phyloP scores from a whole-genome alignment of 2,797 vertebrate species.

The Leuciscus waleckii region DNA sequence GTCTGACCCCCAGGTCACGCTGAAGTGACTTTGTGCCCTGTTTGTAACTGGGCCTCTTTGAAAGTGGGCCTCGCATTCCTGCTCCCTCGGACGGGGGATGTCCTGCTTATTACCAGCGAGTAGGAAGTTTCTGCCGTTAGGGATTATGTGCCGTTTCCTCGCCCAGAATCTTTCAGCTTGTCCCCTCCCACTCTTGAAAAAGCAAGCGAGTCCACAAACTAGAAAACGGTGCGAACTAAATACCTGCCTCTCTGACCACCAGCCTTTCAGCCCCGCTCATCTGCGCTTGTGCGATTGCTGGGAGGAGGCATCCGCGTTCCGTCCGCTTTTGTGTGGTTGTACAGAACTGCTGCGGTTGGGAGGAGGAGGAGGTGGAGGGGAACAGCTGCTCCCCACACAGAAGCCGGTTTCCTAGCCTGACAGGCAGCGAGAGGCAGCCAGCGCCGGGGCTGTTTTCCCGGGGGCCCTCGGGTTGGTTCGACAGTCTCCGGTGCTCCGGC shows the following conservation, averaged over 20 bases:
- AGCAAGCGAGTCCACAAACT: slow-evolving; percentile 73
- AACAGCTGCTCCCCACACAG: slow-evolving; percentile 86
- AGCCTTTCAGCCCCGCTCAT: slow-evolving; percentile 39
- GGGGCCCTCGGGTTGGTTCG: slow-evolving; percentile 53
- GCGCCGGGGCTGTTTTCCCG: slow-evolving; percentile 11
- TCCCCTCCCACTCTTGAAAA: slow-evolving; percentile 86
- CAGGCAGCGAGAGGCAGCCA: slow-evolving; percentile 59
- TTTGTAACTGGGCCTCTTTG: slow-evolving; percentile 91
- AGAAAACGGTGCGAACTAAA: slow-evolving; percentile 74
- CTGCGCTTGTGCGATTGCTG: slow-evolving; percentile 39
- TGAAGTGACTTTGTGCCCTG: slow-evolving; percentile 96
- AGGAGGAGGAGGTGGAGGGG: slow-evolving; percentile 78
- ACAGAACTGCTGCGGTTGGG: slow-evolving; percentile 60
- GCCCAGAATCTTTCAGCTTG: slow-evolving; percentile 78
- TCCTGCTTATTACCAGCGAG: slow-evolving; percentile 79
- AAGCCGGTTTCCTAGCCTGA: slow-evolving; percentile 81
- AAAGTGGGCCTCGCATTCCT: slow-evolving; percentile 95
- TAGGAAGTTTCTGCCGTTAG: slow-evolving; percentile 88
- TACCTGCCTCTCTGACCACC: slow-evolving; percentile 69
- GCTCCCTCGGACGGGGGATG: slow-evolving; percentile 84
- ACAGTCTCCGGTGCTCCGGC: slow-evolving; percentile 77
- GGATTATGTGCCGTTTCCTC: slow-evolving; percentile 91
- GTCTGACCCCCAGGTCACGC: slow-evolving; percentile 92
- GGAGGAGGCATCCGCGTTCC: slow-evolving; percentile 36
- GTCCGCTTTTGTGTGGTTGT: slow-evolving; percentile 54